Evolutionary conservation across 35 echinoderm and acorn worm genomes (phyloP).

Genomic region (Hemicentrotus pulcherrimus): DNA sequence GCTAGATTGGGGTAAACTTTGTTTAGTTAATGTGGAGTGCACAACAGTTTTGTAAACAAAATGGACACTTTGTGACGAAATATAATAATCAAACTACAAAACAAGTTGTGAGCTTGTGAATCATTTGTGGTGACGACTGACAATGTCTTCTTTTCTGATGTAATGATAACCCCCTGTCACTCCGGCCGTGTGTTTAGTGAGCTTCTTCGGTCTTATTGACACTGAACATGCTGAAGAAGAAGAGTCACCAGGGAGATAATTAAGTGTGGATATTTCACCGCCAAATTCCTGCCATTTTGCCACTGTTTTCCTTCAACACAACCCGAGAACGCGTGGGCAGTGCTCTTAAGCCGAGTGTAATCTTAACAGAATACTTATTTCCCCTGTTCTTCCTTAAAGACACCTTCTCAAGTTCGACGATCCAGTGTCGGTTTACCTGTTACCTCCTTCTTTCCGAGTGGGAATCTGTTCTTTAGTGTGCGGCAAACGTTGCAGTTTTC

Average conservation of each 20-base stretch:
- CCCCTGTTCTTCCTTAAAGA: neutral
- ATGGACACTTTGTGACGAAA: neutral
- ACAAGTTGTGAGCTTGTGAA: neutral
- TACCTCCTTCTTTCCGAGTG: neutral
- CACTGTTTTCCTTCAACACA: slow-evolving; percentile 51
- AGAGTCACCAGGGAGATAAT: slow-evolving; percentile 38
- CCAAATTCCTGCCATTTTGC: slow-evolving; percentile 50
- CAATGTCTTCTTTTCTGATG: neutral
- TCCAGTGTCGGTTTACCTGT: neutral
- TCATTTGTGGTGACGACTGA: neutral
- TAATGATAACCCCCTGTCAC: neutral
- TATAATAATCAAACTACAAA: neutral
- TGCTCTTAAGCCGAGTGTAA: slow-evolving; percentile 28
- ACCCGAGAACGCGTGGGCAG: slow-evolving; percentile 36
- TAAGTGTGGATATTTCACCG: slow-evolving; percentile 50
- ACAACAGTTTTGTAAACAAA: neutral
- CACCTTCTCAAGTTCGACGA: slow-evolving; percentile 1
- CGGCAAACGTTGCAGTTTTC: neutral
- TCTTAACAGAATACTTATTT: slow-evolving; percentile 35
- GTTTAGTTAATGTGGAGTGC: no score
- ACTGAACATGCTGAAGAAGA: neutral
- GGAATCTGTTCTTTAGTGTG: neutral
- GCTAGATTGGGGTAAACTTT: neutral
- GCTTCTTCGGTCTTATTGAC: neutral
- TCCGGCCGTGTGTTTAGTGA: neutral